These are phyloP conservation scores for Eupithecia tripunctaria DNA, from an alignment of 2,888 invertebrate species.

Conservation along the genomic window DNA sequence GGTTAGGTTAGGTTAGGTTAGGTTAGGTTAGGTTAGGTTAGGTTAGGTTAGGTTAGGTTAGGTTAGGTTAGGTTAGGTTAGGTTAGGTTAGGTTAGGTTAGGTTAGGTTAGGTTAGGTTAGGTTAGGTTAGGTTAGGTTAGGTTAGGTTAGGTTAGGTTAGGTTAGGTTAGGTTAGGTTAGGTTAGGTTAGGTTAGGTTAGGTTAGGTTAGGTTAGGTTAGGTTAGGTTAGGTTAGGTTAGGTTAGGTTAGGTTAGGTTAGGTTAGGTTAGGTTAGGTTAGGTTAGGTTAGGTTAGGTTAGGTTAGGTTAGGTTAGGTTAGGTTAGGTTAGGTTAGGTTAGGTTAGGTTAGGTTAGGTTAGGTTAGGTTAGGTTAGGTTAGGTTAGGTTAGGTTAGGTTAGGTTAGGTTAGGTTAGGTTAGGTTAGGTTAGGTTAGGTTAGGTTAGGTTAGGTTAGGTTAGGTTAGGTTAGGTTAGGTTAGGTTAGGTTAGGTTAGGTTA, in stretches of 20 bases:
- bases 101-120: constrained; percentile 29
- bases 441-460: constrained; percentile 26
- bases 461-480: constrained; percentile 27
- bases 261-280: constrained; percentile 47
- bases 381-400: constrained; percentile 44
- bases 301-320: constrained; percentile 47
- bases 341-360: constrained; percentile 42
- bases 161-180: constrained; percentile 20
- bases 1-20: constrained; percentile 44
- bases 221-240: constrained; percentile 40
- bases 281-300: constrained; percentile 45
- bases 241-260: constrained; percentile 45
- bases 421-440: constrained; percentile 26
- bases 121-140: constrained; percentile 20
- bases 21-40: constrained; percentile 29
- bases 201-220: constrained; percentile 23
- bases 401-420: constrained; percentile 26
- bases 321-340: constrained; percentile 48
- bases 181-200: constrained; percentile 21
- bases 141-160: constrained; percentile 20
- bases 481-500: constrained; percentile 30
- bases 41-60: constrained; percentile 40
- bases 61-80: constrained; percentile 40
- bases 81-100: constrained; percentile 43
- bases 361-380: constrained; percentile 45